These are phyloP conservation scores for Eueides isabella DNA, from an alignment of 1,140 invertebrate species.

Conservation along the genomic window DNA sequence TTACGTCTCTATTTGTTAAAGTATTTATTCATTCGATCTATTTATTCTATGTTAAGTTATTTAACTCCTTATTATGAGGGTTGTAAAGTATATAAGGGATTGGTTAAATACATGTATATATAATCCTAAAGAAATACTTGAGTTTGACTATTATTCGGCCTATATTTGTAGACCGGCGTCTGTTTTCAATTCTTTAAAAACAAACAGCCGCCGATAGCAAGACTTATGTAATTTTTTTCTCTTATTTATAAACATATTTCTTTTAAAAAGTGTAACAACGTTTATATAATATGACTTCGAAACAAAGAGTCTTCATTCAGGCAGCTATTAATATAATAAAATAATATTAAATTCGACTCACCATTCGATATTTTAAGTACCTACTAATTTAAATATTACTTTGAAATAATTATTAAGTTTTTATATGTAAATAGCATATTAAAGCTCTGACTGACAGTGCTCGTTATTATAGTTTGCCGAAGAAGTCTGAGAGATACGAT, in stretches of 20 bases:
- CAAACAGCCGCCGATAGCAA: constrained; percentile 36
- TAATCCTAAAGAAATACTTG: constrained; percentile 45
- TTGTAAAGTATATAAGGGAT: constrained; percentile 72
- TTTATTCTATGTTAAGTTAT: constrained; percentile 65
- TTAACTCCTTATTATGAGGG: constrained; percentile 72
- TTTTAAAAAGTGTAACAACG: constrained; percentile 10
- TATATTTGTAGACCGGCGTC: constrained; percentile 54
- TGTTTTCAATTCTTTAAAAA: constrained; percentile 38
- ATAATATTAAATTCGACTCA: constrained; percentile 17
- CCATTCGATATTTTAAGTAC: constrained; percentile 21
- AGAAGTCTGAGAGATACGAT: constrained; percentile 57
- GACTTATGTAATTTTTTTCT: constrained; percentile 20
- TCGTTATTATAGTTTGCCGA: constrained; percentile 55
- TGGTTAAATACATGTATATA: constrained; percentile 68
- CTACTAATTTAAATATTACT: not conserved
- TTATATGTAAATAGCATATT: constrained; percentile 33
- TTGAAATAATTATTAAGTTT: not conserved
- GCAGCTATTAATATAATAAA: constrained; percentile 46
- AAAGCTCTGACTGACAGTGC: constrained; percentile 59
- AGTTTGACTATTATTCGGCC: constrained; percentile 65
- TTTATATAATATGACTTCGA: constrained; percentile 15
- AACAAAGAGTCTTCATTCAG: constrained; percentile 42
- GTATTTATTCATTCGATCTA: constrained; percentile 68
- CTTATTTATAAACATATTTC: constrained; percentile 20
- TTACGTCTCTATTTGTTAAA: constrained; percentile 62